Evolutionary conservation across 2,888 invertebrate genomes (phyloP).

Genomic region (Apodemia hepburni): DNA sequence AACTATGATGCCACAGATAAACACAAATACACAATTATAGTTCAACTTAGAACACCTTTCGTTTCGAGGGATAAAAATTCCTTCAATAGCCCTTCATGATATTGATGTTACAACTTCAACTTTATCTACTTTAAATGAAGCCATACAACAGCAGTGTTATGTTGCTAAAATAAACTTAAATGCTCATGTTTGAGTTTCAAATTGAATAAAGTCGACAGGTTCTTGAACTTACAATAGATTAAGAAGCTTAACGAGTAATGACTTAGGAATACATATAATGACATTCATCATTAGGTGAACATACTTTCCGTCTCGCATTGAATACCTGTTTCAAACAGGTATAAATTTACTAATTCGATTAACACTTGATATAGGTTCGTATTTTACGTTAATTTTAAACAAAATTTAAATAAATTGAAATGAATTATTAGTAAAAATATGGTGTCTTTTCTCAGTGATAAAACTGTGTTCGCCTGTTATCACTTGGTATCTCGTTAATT

Average conservation of each 20-base stretch:
- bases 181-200: neutral
- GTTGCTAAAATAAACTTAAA: neutral
- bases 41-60: no score
- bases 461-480: no score
- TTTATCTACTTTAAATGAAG: neutral
- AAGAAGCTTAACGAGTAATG: slow-evolving; percentile 13
- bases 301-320: slow-evolving; percentile 3
- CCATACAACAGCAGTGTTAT: neutral
- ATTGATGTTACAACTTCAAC: neutral
- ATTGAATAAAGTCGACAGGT: slow-evolving; percentile 2
- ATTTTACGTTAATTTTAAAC: no score
- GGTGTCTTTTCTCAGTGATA: no score
- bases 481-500: no score
- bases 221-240: slow-evolving; percentile 5
- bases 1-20: no score
- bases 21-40: no score
- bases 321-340: neutral
- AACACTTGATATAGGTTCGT: neutral
- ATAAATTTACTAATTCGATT: slow-evolving; percentile 1
- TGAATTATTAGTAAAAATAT: no score
- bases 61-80: neutral
- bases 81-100: neutral
- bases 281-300: slow-evolving; percentile 6
- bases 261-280: slow-evolving; percentile 4
- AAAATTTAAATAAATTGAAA: no score